Evolutionary conservation across 30 jellyfish, hydroid and myxozoan species (phyloP), one percentile per base, ranked within the genome.

Genomic region (Pseudorhiza aurosa): DNA sequence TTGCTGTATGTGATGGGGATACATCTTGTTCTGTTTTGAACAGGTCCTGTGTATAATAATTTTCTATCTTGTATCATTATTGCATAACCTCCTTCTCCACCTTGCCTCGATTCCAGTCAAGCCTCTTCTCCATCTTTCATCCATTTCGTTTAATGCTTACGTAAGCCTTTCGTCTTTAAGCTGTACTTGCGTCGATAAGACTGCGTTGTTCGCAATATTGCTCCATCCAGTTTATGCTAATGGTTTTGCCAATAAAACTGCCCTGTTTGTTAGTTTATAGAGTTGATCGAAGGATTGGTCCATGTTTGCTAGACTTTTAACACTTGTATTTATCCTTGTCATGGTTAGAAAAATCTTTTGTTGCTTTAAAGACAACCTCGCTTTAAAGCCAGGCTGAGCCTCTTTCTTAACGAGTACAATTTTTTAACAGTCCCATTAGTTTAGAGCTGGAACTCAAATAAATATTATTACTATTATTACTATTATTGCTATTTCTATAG

Each of bases 381-480:
- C 77, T 64, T 49, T 6, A 2, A 49, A 4, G 63, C 63, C 12
- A 80, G 91, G 91, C 91, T 49, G 91, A 76, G 91, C 91, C 91
- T 80, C 28, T 44, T n/a, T 62, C 81, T 77, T 59, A 44, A 17
- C 9, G 33, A 39, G 45, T 60, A 50, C 8, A 62, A 65, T 51
- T 68, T 78, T 60, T 80, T 80, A 80, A 73, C 55, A 37, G 22
- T 31, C 84, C 29, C 43, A 68, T 80, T 80, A 80, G 91, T 80
- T 80, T 80, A 80, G 91, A 80, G 91, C 91, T 80, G 91, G 91
- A 80, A 69, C 91, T 80, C 91, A 53, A 64, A 65, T 80, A 50
- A 65, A 65, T 47, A 56, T 80, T 58, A 63, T 37, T 58, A 47
- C 9, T 22, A 36, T 26, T 80, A 53, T 39, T 24, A 75, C 31